phyloP scores from a whole-genome alignment of 2,113 vertebrate genomes.

The Opisthocomus hoazin region DNA sequence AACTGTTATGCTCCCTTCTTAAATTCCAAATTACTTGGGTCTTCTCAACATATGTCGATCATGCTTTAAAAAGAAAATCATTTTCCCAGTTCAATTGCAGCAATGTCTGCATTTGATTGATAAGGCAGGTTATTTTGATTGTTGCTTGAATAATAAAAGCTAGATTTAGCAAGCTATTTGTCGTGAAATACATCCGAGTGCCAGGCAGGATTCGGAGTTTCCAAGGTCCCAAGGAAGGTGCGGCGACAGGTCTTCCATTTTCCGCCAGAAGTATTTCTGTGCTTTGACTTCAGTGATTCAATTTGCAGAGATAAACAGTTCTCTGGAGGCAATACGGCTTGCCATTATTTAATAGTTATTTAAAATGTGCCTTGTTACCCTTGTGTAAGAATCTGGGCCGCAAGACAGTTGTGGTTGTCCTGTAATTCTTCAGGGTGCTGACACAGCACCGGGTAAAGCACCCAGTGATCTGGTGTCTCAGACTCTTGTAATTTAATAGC shows the following conservation, averaged over 20 bases:
- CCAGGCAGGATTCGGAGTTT: not conserved
- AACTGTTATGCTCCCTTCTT: not conserved
- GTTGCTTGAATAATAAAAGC: not conserved
- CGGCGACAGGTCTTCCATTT: not conserved
- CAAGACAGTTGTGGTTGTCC: not conserved
- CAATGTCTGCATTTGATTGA: not conserved
- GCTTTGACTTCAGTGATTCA: not conserved
- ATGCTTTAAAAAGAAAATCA: not conserved
- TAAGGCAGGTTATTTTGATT: not conserved
- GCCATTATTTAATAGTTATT: slow-evolving; percentile 4
- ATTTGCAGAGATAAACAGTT: slow-evolving; percentile 32
- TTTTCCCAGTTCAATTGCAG: not conserved
- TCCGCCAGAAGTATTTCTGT: not conserved
- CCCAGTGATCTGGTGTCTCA: not conserved
- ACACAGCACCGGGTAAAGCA: not conserved
- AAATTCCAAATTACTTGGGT: not conserved
- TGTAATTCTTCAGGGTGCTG: not conserved
- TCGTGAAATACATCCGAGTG: not conserved
- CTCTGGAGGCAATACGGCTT: not conserved
- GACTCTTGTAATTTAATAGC: not conserved
- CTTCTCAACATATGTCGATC: not conserved
- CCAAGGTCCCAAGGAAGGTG: not conserved
- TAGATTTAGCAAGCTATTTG: not conserved
- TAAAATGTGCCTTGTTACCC: not conserved
- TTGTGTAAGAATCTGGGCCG: not conserved